Evolutionary conservation across 2,888 invertebrate species (phyloP).

Genomic region (Hecatera dysodea): DNA sequence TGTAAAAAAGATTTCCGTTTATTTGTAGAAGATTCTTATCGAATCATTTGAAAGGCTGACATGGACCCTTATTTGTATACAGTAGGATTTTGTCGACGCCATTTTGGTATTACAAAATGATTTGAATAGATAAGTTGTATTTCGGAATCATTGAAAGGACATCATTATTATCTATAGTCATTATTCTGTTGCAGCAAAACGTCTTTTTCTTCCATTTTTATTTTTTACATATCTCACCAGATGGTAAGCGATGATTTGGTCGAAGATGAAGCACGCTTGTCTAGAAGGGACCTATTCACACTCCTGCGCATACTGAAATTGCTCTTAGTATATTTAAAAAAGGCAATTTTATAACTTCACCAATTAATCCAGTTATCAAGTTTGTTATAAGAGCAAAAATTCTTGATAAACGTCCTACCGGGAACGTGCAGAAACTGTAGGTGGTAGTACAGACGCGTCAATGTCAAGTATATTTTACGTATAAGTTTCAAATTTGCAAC

Average conservation of each 20-base stretch:
- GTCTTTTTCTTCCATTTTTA: no score
- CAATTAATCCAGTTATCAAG: no score
- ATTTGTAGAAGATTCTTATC: constrained; percentile 33
- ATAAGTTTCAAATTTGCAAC: no score
- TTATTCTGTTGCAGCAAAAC: no score
- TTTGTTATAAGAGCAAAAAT: no score
- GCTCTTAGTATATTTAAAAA: neutral
- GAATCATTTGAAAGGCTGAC: constrained; percentile 13
- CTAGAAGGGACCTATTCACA: neutral
- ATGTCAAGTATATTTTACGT: no score
- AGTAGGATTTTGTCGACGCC: neutral
- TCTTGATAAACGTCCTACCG: neutral
- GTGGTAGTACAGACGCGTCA: no score
- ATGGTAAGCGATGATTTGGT: neutral
- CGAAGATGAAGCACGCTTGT: neutral
- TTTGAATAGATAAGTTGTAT: neutral
- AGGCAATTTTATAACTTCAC: no score
- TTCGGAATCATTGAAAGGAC: neutral
- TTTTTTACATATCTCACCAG: neutral
- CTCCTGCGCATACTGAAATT: neutral
- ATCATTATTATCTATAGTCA: neutral
- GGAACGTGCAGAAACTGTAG: no score
- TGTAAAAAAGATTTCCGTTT: constrained; percentile 25
- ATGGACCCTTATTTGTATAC: constrained; percentile 15
- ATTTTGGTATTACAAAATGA: constrained; percentile 2